These are phyloP conservation scores for Hesperophylax magnus DNA, from an alignment of 1,140 invertebrate species.

Conservation along the genomic window DNA sequence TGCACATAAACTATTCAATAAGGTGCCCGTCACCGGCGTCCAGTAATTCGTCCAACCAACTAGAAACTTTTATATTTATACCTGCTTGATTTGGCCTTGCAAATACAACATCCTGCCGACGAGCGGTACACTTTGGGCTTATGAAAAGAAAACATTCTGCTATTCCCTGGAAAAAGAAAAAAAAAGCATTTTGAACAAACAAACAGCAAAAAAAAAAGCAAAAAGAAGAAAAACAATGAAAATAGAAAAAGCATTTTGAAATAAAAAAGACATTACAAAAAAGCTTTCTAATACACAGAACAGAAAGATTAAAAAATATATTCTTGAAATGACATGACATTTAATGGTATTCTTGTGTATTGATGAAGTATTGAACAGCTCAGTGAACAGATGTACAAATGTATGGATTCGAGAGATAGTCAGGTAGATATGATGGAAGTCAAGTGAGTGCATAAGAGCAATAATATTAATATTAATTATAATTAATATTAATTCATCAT, in stretches of 20 bases:
- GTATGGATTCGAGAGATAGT: too few species aligned
- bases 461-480: too few species aligned
- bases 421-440: too few species aligned
- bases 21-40: too few species aligned
- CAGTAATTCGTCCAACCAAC: background rate
- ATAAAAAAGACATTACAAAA: background rate
- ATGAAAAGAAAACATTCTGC: conserved; percentile 89
- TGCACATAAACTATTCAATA: background rate
- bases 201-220: background rate
- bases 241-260: background rate
- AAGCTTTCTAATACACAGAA: too few species aligned
- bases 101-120: conserved; percentile 88
- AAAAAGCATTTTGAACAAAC: conserved; percentile 8
- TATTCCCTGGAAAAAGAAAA: conserved; percentile 42
- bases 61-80: conserved; percentile 47
- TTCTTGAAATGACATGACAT: too few species aligned
- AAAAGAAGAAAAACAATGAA: background rate
- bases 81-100: conserved; percentile 90
- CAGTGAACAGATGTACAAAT: too few species aligned
- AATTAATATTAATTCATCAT: too few species aligned
- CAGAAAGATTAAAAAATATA: too few species aligned
- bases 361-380: too few species aligned
- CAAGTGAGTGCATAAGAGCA: too few species aligned
- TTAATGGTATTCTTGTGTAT: too few species aligned
- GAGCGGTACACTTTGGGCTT: conserved; percentile 92